Percentiles rank a stretch among this genome's conserved stretches.
These are phyloP conservation scores for Dolichallabes microphthalmus DNA, from an alignment of 2,113 vertebrate species.

Conservation along the genomic window DNA sequence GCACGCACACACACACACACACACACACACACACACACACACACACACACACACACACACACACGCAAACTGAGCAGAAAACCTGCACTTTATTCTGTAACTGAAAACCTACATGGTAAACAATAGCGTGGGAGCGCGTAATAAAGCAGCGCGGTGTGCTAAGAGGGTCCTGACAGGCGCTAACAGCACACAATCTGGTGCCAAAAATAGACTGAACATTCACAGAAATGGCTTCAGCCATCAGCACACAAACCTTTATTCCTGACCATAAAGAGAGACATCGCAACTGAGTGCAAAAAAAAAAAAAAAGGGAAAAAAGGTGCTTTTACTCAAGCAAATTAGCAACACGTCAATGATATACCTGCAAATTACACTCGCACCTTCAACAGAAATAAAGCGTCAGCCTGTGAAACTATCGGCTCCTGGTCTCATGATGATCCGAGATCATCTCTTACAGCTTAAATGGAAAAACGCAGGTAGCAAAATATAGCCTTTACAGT, in stretches of 20 bases:
- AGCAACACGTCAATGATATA: not conserved
- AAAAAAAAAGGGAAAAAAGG: not conserved
- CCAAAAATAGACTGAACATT: not conserved
- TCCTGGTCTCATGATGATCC: not conserved
- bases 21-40: not conserved
- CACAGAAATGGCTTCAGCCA: not conserved
- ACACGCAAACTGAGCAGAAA: not conserved
- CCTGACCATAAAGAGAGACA: not conserved
- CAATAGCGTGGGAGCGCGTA: not conserved
- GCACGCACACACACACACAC: not conserved
- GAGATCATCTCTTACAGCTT: not conserved
- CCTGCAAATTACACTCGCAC: not conserved
- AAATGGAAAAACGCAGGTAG: not conserved
- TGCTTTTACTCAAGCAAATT: not conserved
- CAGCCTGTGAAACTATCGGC: not conserved
- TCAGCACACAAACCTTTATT: not conserved
- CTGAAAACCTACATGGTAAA: not conserved
- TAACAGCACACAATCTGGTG: not conserved
- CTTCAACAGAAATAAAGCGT: not conserved
- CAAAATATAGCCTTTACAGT: not conserved
- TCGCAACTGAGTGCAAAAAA: not conserved
- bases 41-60: not conserved
- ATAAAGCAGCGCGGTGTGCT: not conserved
- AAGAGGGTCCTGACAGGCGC: not conserved
- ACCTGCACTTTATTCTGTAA: not conserved